Evolutionary conservation across 2,797 vertebrate species (phyloP).

Genomic region (Tapirus indicus): DNA sequence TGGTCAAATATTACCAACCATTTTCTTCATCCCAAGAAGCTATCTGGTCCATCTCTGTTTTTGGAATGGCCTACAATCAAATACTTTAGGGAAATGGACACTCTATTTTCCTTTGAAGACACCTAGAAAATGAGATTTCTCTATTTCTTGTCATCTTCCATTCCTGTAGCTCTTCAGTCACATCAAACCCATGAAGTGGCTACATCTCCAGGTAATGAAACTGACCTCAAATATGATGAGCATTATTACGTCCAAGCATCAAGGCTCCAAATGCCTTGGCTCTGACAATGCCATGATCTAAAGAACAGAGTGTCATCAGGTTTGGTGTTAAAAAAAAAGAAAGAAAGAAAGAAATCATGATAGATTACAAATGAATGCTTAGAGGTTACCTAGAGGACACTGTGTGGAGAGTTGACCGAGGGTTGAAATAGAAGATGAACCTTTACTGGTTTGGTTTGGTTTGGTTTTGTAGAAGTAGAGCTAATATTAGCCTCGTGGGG

Average conservation of each 20-base stretch:
- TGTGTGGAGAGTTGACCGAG: not conserved
- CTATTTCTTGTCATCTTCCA: not conserved
- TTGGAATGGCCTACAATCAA: not conserved
- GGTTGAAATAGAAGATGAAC: not conserved
- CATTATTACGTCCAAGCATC: not conserved
- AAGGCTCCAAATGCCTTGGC: not conserved
- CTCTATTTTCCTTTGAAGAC: not conserved
- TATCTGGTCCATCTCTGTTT: not conserved
- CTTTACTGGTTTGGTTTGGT: not conserved
- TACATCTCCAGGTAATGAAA: not conserved
- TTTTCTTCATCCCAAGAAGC: not conserved
- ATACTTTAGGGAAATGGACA: not conserved
- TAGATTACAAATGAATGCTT: not conserved
- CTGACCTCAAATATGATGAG: not conserved
- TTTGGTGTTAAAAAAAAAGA: not conserved
- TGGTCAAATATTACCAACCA: not conserved
- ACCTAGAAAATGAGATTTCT: not conserved
- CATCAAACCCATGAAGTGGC: not conserved
- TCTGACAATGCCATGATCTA: not conserved
- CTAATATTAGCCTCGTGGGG: not conserved
- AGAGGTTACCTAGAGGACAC: not conserved
- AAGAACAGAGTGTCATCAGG: not conserved
- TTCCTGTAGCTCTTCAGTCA: not conserved
- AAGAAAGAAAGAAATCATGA: not conserved
- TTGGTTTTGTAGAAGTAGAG: conserved; percentile 42